These are phyloP conservation scores for Drosophila obscura DNA, from an alignment of 1,140 invertebrate species.

Conservation along the genomic window DNA sequence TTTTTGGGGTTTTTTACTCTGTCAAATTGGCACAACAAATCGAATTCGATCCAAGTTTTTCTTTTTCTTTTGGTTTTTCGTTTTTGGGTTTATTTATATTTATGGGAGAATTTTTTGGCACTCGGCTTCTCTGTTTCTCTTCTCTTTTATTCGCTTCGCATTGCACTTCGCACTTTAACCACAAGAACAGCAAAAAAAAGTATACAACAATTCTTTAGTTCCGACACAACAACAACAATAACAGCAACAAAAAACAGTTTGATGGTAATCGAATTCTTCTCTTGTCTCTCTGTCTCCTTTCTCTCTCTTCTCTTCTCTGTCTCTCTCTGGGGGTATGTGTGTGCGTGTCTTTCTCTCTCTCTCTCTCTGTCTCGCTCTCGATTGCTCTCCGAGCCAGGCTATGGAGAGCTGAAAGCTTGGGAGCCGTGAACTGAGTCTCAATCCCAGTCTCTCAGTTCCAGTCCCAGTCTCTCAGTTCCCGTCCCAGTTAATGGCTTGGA, in stretches of 20 bases:
- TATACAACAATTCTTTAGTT: slow-evolving; percentile 13
- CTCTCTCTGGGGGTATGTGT: slow-evolving; percentile 5
- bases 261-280: slow-evolving; percentile 5
- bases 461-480: slow-evolving; percentile 36
- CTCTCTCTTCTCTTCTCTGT: neutral
- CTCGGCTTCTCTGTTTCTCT: slow-evolving; percentile 29
- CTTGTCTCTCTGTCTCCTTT: slow-evolving; percentile 11
- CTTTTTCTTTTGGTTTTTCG: slow-evolving; percentile 7
- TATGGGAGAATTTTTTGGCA: slow-evolving; percentile 19
- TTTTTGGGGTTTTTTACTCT: slow-evolving; percentile 5
- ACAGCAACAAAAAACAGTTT: slow-evolving; percentile 51
- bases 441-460: slow-evolving; percentile 1
- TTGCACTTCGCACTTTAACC: slow-evolving; percentile 51
- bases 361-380: slow-evolving; percentile 6
- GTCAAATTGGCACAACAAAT: slow-evolving; percentile 56
- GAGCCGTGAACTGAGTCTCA: slow-evolving; percentile 5
- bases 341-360: slow-evolving; percentile 10
- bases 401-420: slow-evolving; percentile 9
- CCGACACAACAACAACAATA: slow-evolving; percentile 22
- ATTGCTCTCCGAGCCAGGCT: too few relatives aligned
- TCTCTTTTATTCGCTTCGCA: slow-evolving; percentile 18
- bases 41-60: slow-evolving; percentile 27
- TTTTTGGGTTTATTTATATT: neutral
- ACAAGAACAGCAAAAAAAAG: slow-evolving; percentile 30
- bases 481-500: slow-evolving; percentile 40